Evolutionary conservation across 2,888 invertebrate genomes (phyloP).

Genomic region (Pteria penguin): DNA sequence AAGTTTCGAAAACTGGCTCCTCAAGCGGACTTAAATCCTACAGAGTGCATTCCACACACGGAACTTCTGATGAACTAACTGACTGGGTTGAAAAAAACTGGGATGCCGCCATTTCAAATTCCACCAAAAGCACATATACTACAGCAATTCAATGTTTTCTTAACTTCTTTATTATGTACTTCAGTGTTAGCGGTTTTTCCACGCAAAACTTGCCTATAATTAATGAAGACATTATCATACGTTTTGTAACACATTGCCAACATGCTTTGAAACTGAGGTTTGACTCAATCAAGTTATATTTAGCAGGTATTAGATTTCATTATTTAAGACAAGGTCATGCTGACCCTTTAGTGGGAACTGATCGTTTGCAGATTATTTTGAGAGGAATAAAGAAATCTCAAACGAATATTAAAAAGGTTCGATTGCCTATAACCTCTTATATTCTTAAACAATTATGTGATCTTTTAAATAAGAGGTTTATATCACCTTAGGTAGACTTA

Average conservation of each 20-base stretch:
- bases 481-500: neutral
- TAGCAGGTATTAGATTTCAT: conserved; percentile 17
- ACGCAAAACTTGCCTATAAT: neutral
- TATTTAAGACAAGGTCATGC: neutral
- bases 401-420: neutral
- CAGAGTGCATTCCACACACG: neutral
- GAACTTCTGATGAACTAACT: neutral
- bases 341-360: neutral
- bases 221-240: neutral
- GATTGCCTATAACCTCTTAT: conserved; percentile 7
- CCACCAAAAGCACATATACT: neutral
- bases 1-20: conserved; percentile 21
- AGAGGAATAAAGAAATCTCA: neutral
- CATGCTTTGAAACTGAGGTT: neutral
- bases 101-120: neutral
- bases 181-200: neutral
- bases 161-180: neutral
- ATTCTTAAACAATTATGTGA: neutral
- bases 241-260: conserved; percentile 15
- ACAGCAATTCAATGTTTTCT: conserved; percentile 11
- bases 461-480: neutral
- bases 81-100: neutral
- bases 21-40: neutral
- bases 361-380: neutral
- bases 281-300: conserved; percentile 15